Conservation (phyloP, 2,888 invertebrate species). For the Bursaphelenchus okinawaensis region DNA sequence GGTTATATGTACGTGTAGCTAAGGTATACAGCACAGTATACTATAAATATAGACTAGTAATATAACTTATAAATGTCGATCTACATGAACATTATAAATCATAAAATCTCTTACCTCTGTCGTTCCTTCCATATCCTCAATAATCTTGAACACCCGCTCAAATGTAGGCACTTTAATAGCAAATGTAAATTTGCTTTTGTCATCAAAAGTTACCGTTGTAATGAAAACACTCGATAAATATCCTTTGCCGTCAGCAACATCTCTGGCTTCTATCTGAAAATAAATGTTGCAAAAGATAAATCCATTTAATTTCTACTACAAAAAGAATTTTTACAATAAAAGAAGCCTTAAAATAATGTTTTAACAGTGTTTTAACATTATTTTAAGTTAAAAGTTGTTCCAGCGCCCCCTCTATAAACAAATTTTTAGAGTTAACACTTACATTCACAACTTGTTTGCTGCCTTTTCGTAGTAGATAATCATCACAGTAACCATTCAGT, state of each 20-base stretch:
- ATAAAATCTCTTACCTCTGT: background rate
- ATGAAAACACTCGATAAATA: slow-evolving; percentile 11
- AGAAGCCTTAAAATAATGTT: background rate
- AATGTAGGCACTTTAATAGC: slow-evolving; percentile 9
- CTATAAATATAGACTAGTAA: too few species aligned
- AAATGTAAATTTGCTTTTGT: background rate
- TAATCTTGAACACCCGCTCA: background rate
- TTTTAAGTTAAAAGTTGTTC: background rate
- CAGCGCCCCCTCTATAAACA: background rate
- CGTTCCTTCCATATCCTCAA: slow-evolving; percentile 6
- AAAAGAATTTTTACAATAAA: background rate
- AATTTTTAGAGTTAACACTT: too few species aligned
- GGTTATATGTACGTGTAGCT: too few species aligned
- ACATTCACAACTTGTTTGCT: background rate
- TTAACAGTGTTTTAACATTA: background rate
- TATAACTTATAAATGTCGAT: too few species aligned
- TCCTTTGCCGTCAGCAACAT: slow-evolving; percentile 7
- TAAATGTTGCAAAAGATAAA: too few species aligned
- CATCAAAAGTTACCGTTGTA: background rate
- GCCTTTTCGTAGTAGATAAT: background rate
- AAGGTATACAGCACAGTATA: too few species aligned
- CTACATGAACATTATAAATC: too few species aligned
- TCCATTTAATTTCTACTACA: background rate
- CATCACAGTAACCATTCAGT: background rate
- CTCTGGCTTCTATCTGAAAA: slow-evolving; percentile 1